These are phyloP conservation scores for Apomyelois bistriatella DNA, from an alignment of 2,888 invertebrate genomes.

Conservation along the genomic window DNA sequence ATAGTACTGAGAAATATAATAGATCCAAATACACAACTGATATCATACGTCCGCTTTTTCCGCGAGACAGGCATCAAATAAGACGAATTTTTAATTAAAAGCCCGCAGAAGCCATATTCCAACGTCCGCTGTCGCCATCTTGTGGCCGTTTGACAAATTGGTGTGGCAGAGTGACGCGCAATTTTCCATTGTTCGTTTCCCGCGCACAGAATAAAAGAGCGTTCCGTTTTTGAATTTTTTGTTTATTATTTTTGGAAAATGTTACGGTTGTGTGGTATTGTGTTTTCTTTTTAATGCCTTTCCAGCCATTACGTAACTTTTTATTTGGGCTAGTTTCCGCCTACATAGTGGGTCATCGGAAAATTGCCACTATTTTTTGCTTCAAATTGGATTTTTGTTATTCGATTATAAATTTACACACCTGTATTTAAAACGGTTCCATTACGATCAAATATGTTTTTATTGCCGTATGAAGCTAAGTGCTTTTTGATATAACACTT, in stretches of 20 bases:
- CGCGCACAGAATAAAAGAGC: conserved; percentile 76
- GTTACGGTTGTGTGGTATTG: conserved; percentile 47
- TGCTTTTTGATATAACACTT: background rate
- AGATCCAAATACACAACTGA: conserved; percentile 7
- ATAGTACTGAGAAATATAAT: background rate
- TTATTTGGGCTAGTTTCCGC: conserved; percentile 28
- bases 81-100: conserved; percentile 77
- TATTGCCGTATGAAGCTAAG: background rate
- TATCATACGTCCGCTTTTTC: conserved; percentile 41
- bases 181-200: conserved; percentile 78
- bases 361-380: conserved; percentile 11
- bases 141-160: conserved; percentile 78
- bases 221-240: conserved; percentile 54
- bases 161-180: conserved; percentile 78
- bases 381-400: background rate
- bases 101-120: conserved; percentile 67
- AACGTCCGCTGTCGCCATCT: conserved; percentile 70
- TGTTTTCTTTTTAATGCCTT: conserved; percentile 35
- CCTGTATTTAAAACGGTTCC: conserved; percentile 34
- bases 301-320: conserved; percentile 10
- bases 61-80: conserved; percentile 57
- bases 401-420: conserved; percentile 6
- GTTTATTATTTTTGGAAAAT: conserved; percentile 57
- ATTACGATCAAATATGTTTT: conserved; percentile 26
- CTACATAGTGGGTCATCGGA: conserved; percentile 37